These are phyloP conservation scores for Eulemur rubriventer DNA, from an alignment of 2,797 vertebrate species.

Conservation along the genomic window DNA sequence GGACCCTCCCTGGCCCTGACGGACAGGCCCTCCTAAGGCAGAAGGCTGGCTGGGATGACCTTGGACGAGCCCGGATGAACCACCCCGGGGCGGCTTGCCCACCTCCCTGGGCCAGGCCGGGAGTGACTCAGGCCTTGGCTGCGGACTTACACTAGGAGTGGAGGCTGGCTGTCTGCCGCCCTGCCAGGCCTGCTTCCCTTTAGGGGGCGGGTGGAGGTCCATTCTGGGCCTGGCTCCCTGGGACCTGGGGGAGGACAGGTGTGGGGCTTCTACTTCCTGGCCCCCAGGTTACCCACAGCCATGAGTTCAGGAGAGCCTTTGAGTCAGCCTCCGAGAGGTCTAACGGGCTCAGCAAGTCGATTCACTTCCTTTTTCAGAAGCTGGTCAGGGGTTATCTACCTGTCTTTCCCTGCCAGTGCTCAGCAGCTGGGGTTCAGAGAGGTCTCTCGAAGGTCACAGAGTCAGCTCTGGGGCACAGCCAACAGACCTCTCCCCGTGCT, in stretches of 20 bases:
- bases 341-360: neutral
- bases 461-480: slow-evolving; percentile 21
- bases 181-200: slow-evolving; percentile 27
- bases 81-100: slow-evolving; percentile 30
- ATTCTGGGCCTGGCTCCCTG: slow-evolving; percentile 47
- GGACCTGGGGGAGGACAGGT: slow-evolving; percentile 55
- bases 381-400: neutral
- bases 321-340: neutral
- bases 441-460: slow-evolving; percentile 52
- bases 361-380: slow-evolving; percentile 15
- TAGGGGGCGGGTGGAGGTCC: neutral
- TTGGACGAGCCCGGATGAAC: slow-evolving; percentile 48
- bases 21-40: neutral
- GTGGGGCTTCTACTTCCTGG: neutral
- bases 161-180: neutral
- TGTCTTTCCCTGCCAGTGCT: neutral
- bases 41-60: slow-evolving; percentile 42
- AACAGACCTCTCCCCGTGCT: neutral
- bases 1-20: neutral
- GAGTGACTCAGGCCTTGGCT: slow-evolving; percentile 73
- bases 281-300: neutral
- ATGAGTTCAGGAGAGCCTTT: neutral
- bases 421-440: slow-evolving; percentile 51
- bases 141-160: neutral
- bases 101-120: slow-evolving; percentile 31